A percentile compares a stretch with the other conserved stretches of the same genome.
phyloP scores from a whole-genome alignment of 2,113 vertebrate species.

The Sander lucioperca region DNA sequence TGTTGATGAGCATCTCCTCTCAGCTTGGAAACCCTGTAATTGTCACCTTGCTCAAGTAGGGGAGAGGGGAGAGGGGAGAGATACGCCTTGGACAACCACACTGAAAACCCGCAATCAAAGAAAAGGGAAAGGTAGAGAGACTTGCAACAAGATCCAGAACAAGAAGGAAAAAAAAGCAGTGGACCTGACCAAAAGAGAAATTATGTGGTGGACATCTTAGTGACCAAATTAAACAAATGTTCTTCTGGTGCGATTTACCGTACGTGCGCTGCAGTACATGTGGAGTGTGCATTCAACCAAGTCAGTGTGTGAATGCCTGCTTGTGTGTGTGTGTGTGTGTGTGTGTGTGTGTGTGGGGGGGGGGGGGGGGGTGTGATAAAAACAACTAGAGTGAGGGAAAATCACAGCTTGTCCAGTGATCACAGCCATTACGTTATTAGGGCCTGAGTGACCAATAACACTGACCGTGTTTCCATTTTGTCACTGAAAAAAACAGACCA shows the following conservation, averaged over 20 bases:
- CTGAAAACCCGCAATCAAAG: constrained; percentile 67
- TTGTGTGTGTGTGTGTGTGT: not conserved
- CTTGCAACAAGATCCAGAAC: constrained; percentile 18
- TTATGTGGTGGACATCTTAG: not conserved
- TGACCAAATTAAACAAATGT: constrained; percentile 27
- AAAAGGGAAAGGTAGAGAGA: constrained; percentile 40
- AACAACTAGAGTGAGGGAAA: constrained; percentile 34
- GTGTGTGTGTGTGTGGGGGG: not conserved
- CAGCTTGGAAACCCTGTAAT: constrained; percentile 78
- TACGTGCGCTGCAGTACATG: not conserved
- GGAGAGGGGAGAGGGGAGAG: constrained; percentile 63
- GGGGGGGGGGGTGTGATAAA: not conserved
- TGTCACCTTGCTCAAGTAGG: constrained; percentile 77
- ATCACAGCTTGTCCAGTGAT: constrained; percentile 60
- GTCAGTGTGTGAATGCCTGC: not conserved
- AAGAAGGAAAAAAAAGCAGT: constrained; percentile 2
- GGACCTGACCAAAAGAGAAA: not conserved
- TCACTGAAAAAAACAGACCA: constrained; percentile 10
- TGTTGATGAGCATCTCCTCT: constrained; percentile 79
- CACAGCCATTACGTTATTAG: constrained; percentile 62
- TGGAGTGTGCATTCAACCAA: constrained; percentile 28
- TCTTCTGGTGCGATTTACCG: constrained; percentile 16
- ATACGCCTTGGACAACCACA: constrained; percentile 52
- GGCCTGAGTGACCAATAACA: constrained; percentile 58
- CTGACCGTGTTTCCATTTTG: constrained; percentile 38